Evolutionary conservation across 37 sponge, comb jelly and placozoan species (phyloP), one percentile per base, ranked within the genome.

Genomic region (Axinella damicornis): DNA sequence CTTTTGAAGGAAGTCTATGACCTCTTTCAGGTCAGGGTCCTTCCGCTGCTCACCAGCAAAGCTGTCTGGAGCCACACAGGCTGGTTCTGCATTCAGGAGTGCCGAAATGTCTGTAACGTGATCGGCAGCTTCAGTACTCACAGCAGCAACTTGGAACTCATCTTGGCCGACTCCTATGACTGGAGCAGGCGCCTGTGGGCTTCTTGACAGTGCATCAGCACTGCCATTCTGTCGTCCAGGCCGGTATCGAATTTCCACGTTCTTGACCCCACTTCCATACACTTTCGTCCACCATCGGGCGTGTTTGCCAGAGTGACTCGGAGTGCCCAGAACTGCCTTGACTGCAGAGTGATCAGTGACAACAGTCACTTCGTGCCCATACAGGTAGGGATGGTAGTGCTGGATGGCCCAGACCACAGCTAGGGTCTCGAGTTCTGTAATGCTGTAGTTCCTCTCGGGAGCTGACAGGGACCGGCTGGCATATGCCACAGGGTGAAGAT

Each of bases 361-460:
- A 27, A 87, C 75, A 1, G 56, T 62, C 1, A 87, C 82, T 5
- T 52, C 41, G 13, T 34, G 57, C 5, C 88, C 81, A 65, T 87
- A 80, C 36, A 88, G 60, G 35, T 65, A 76, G 24, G 53, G 13
- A 17, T 62, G 59, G 46, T 75, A 88, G 53, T 88, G 89, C 4
- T 24, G 24, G 40, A 88, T 53, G 28, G 89, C 89, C 89, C 83
- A 88, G 6, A 88, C 82, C 1, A 88, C 81, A 28, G 88, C 88
- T 0, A 81, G 75, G 5, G 89, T 89, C 57, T 84, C 90, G 28
- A 89, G 38, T 39, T 88, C 83, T 0, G 83, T 82, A 36, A 83
- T 83, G 25, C 53, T 21, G 55, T 87, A 87, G 38, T 87, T 87
- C 30, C 70, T 4, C 34, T 67, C 68, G 1, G 68, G 34, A 19